Evolutionary conservation across 2,797 vertebrate genomes (phyloP).

Genomic region (Myotis findleyi): DNA sequence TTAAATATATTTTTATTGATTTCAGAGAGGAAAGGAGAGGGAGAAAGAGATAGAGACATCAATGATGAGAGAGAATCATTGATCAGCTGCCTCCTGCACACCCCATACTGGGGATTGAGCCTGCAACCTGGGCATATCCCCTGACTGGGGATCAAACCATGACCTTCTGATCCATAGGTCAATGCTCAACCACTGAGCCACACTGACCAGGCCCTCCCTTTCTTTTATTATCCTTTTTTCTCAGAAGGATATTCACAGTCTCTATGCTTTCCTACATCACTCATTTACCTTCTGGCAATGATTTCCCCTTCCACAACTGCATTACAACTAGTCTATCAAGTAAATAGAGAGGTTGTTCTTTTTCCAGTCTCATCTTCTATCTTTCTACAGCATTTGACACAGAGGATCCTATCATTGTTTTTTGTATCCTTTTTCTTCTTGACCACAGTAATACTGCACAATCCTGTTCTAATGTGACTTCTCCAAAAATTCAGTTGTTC

Average conservation of each 20-base stretch:
- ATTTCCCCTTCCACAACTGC: conserved; percentile 18
- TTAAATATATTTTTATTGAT: no score
- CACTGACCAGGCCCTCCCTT: background rate
- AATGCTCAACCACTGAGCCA: no score
- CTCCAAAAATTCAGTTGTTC: background rate
- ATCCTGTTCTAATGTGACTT: background rate
- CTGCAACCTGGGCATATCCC: no score
- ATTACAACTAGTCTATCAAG: background rate
- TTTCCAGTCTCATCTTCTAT: background rate
- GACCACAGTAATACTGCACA: background rate
- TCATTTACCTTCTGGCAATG: conserved; percentile 55
- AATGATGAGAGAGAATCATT: no score
- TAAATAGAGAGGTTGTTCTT: background rate
- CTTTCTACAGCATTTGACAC: conserved; percentile 18
- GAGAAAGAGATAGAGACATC: no score
- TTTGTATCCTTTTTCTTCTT: background rate
- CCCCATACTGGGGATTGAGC: no score
- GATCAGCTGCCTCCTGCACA: no score
- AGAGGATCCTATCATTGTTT: background rate
- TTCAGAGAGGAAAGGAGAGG: no score
- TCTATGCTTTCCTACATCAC: background rate
- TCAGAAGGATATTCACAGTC: background rate
- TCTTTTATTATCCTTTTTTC: conserved; percentile 9
- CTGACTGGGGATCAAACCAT: no score
- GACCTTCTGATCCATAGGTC: no score